Base-by-base conservation (phyloP, 2,797 vertebrate species). In the Centroberyx gerrardi region DNA sequence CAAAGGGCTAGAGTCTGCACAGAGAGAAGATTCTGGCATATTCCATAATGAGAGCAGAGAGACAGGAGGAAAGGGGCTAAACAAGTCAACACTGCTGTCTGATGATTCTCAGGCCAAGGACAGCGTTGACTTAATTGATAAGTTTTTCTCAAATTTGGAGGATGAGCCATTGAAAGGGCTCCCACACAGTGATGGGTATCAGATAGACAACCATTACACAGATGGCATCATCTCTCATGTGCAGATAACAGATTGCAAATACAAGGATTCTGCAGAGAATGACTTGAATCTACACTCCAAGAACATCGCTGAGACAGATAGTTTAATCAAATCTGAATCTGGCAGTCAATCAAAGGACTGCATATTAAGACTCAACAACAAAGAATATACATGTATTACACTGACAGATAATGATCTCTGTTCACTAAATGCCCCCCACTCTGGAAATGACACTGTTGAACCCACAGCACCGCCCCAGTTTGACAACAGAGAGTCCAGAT, bases 111-210 rank as follows among this genome's bases (percentile, higher is more conserved):
- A 89, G 67, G 82, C 75, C 33, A 91, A 92, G 77, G 92, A 86
- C 67, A 93, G 90, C 52, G 82, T 84, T 72, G 88, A 93, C 72
- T 85, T 93, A 59, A 94, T 94, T 64, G 93, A 94, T 71, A 88
- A 83, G 56, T 83, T 96, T 74, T 93, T 95, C 58, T 91, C 91
- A 40, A 90, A 91, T 62, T 88, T 94, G 81, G 93, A 94, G 55
- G 84, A 93, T 13, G 90, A 94, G 69, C 80, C 91, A n/a, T 62
- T 92, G 49, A 92, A 92, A 89, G 85, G 75, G 18, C 87, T 88
- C 54, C 75, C 85, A 54, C 83, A 84, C 59, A 82, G 74, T 8
- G 64, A 85, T 63, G 86, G 72, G 38, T 87, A 80, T 66, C 63
- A 76, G 5, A 81, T 90, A 72, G 88, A 87, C 60, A 88, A 74